Evolutionary conservation across 1,140 invertebrate species (phyloP).

Genomic region (Drosophila sturtevanti): DNA sequence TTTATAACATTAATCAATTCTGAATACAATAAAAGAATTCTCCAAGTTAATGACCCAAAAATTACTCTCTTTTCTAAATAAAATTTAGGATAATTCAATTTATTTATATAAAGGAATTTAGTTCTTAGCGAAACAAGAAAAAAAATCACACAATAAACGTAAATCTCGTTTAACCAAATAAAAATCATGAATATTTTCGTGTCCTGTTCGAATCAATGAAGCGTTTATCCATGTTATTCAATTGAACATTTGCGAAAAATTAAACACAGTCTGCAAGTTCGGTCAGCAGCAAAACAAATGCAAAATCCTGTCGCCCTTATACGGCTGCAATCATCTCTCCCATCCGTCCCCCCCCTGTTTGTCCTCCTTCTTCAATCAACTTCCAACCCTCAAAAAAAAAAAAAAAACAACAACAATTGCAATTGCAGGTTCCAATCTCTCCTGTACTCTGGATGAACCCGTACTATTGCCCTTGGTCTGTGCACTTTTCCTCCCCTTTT

Average conservation of each 20-base stretch:
- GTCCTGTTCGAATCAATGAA: constrained; percentile 47
- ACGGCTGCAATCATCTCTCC: constrained; percentile 2
- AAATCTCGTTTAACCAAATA: constrained; percentile 31
- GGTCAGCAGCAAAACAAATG: constrained; percentile 50
- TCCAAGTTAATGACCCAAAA: too few species aligned
- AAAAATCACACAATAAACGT: constrained; percentile 40
- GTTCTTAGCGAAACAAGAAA: too few species aligned
- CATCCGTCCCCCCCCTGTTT: neutral
- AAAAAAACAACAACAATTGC: constrained; percentile 49
- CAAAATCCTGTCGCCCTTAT: constrained; percentile 35
- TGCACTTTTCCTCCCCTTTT: neutral
- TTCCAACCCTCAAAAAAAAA: neutral
- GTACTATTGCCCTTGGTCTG: neutral
- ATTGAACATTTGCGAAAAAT: constrained; percentile 74
- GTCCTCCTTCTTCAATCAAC: neutral
- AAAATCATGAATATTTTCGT: constrained; percentile 38
- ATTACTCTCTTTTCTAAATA: neutral
- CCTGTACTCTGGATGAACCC: neutral
- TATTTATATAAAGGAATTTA: neutral
- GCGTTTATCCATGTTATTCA: constrained; percentile 65
- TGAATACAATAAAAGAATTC: too few species aligned
- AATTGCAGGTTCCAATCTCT: constrained; percentile 41
- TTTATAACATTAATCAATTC: too few species aligned
- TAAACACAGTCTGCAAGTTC: constrained; percentile 53
- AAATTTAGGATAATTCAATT: constrained; percentile 38